These are phyloP conservation scores for Nysson spinosus DNA, from an alignment of 2,888 invertebrate species.

Conservation along the genomic window DNA sequence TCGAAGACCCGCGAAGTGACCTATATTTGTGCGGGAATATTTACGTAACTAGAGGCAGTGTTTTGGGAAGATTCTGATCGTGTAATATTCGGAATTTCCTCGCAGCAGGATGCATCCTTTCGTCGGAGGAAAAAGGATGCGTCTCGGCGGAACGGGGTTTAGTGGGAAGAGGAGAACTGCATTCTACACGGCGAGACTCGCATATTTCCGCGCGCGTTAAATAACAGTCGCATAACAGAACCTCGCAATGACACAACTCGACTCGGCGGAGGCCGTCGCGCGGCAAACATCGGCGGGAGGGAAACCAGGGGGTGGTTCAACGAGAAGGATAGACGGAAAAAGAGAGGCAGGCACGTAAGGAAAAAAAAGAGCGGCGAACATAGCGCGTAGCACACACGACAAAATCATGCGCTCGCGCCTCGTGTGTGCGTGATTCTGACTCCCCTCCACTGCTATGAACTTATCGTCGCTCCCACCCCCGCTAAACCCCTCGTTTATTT, in stretches of 20 bases:
- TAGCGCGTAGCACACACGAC: constrained; percentile 27
- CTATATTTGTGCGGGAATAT: no score
- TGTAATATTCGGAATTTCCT: no score
- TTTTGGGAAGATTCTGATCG: no score
- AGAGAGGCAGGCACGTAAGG: constrained; percentile 3
- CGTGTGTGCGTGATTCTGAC: constrained; percentile 33
- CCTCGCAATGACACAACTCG: constrained; percentile 52
- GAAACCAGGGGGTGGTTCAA: no score
- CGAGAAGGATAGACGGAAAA: constrained; percentile 1
- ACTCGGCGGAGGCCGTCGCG: constrained; percentile 22
- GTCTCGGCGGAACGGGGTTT: background rate
- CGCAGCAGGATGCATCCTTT: no score
- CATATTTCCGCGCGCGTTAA: constrained; percentile 43
- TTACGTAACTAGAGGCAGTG: no score
- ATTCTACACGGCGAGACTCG: background rate
- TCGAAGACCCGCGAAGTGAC: no score
- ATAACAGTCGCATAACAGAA: constrained; percentile 51
- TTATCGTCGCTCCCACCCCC: constrained; percentile 31
- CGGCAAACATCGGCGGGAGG: constrained; percentile 21
- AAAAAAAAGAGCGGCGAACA: no score
- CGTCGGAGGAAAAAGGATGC: no score
- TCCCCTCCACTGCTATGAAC: background rate
- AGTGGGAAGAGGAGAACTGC: no score
- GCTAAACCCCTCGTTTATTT: background rate
- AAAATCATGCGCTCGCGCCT: constrained; percentile 47